These are phyloP conservation scores for Bradypodion pumilum DNA, from an alignment of 2,797 vertebrate genomes.

Conservation along the genomic window DNA sequence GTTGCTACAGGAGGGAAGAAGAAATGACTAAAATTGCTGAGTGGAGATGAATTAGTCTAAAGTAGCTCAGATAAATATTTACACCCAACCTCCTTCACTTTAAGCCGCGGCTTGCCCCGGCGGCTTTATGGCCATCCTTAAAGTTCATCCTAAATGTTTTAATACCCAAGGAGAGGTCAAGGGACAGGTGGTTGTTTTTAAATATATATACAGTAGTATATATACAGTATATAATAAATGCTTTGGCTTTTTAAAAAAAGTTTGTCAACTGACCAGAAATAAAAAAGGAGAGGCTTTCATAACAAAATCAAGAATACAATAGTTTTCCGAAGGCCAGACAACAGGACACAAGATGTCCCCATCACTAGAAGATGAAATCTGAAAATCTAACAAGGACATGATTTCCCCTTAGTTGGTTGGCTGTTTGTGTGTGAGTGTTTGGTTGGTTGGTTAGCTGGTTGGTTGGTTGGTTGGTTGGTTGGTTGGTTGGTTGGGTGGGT, in stretches of 20 bases:
- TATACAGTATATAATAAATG: background rate
- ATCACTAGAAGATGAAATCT: too few species aligned
- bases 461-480: too few species aligned
- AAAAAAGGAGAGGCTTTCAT: background rate
- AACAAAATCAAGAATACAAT: background rate
- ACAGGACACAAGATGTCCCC: too few species aligned
- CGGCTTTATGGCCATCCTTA: background rate
- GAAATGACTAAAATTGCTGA: constrained; percentile 30
- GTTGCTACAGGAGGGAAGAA: background rate
- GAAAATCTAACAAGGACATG: too few species aligned
- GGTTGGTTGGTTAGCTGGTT: too few species aligned
- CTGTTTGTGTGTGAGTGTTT: too few species aligned
- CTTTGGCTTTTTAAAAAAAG: fast-evolving
- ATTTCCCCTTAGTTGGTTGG: too few species aligned
- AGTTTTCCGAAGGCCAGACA: background rate
- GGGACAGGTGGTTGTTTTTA: background rate
- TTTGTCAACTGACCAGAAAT: background rate
- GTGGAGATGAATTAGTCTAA: constrained; percentile 28
- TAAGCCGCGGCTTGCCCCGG: constrained; percentile 3
- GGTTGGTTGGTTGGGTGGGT: too few species aligned
- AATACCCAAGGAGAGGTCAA: background rate
- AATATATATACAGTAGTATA: too few species aligned
- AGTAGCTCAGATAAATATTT: constrained; percentile 54
- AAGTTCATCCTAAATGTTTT: background rate
- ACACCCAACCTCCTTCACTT: constrained; percentile 15